Evolutionary conservation across 2,888 invertebrate species (phyloP), one percentile per base, ranked within the genome.

Genomic region (Plagodis pulveraria): DNA sequence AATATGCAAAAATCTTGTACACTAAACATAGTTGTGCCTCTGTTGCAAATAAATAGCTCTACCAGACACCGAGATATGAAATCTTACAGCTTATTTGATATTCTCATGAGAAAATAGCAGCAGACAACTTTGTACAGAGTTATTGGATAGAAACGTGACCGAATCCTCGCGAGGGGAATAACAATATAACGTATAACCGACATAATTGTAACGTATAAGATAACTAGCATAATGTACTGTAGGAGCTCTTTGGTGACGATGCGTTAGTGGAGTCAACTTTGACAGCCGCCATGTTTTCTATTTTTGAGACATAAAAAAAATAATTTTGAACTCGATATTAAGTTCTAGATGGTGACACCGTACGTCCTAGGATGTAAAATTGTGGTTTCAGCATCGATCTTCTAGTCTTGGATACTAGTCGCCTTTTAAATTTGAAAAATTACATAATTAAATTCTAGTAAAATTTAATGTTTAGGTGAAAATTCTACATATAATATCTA

Each of bases 71-170:
- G 56, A 22, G 35, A 52, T 71, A 74, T 50, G 58, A 65, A 75
- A 77, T 74, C 70, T 71, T 74, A 69, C 73, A 67, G 74, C 77
- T 81, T 83, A 84, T 83, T 86, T 83, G 81, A 83, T 86, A 87
- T 87, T 87, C 86, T 80, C 81, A 80, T 81, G 85, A 47, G 47
- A 83, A 86, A 89, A 89, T 84, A 87, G 86, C 83, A 77, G 77
- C 82, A 78, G 73, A 74, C 75, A 85, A 87, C 22, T 48, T 47
- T 89, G 90, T 89, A 83, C 84, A 80, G 86, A 88, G 86, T 90
- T 91, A 90, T 90, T 90, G 85, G 84, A 80, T 66, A 81, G 71
- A 79, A 77, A 90, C 91, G 91, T 91, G 91, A 83, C 84, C 80
- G 77, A 62, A 66, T 62, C 71, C 70, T 52, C 86, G 87, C 82